A percentile compares a stretch with the other conserved stretches of the same genome.
phyloP scores from a whole-genome alignment of 2,797 vertebrate genomes.

The Mallotus villosus region DNA sequence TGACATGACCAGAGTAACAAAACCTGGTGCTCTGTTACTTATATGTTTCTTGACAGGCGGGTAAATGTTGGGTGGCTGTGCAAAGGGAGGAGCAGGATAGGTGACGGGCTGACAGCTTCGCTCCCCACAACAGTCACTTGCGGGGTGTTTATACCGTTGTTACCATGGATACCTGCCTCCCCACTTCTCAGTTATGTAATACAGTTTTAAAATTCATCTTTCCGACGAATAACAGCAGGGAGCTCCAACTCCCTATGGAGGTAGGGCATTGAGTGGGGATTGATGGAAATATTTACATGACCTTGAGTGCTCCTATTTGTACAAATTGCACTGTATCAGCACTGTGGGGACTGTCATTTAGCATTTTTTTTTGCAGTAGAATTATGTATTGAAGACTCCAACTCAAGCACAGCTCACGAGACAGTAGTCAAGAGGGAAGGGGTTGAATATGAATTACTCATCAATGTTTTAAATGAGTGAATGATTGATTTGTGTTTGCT shows the following conservation, averaged over 20 bases:
- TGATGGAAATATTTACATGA: background rate
- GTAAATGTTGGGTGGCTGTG: background rate
- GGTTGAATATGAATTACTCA: background rate
- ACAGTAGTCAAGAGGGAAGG: background rate
- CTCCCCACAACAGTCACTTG: no score
- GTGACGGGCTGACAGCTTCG: background rate
- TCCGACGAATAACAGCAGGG: slow-evolving; percentile 6
- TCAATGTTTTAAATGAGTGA: slow-evolving; percentile 18
- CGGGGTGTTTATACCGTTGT: slow-evolving; percentile 58
- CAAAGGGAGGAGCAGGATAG: background rate
- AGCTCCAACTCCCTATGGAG: background rate
- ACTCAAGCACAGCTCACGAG: background rate
- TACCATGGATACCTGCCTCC: slow-evolving; percentile 53
- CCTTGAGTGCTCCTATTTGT: background rate
- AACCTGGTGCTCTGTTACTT: background rate
- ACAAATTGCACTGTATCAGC: background rate
- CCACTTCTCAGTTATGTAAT: slow-evolving; percentile 43
- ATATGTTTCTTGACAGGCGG: background rate
- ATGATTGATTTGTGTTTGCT: slow-evolving; percentile 9
- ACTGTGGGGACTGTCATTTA: background rate
- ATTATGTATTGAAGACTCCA: background rate
- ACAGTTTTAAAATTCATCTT: slow-evolving; percentile 61
- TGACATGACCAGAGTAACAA: no score
- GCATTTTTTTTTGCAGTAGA: background rate
- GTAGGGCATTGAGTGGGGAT: background rate